Evolutionary conservation across 2,113 vertebrate species (phyloP).

Genomic region (Daphoenositta chrysoptera): DNA sequence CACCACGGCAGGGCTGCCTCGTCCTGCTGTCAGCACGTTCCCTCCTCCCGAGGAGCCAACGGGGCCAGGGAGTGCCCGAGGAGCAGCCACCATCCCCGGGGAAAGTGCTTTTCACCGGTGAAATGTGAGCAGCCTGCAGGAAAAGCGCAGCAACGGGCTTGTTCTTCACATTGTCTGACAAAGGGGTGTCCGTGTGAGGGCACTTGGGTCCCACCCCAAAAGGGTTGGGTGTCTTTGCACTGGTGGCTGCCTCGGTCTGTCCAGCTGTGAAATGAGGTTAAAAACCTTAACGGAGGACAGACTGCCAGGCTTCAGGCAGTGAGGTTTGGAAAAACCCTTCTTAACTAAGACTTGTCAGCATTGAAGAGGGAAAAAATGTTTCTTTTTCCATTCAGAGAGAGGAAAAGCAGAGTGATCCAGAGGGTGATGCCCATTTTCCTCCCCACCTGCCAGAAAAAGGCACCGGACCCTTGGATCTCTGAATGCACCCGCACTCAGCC

Average conservation of each 20-base stretch:
- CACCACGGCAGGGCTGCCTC: background rate
- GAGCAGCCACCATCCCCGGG: background rate
- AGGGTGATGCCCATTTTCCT: background rate
- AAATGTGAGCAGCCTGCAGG: background rate
- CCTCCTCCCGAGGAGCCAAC: rapidly evolving
- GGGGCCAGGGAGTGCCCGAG: background rate
- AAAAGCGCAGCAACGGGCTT: background rate
- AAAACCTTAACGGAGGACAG: background rate
- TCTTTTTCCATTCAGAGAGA: background rate
- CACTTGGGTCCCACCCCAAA: background rate
- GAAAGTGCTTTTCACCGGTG: background rate
- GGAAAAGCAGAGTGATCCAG: background rate
- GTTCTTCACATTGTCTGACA: background rate
- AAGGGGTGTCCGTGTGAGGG: background rate
- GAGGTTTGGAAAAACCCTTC: background rate
- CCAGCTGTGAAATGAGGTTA: background rate
- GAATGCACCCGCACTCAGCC: background rate
- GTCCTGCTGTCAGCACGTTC: background rate
- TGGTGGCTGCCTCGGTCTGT: background rate
- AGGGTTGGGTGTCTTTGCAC: background rate
- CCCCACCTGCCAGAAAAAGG: background rate
- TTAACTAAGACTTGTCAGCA: background rate
- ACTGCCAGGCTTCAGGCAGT: background rate
- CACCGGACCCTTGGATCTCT: background rate
- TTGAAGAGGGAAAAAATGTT: background rate